Conservation (phyloP, 2,113 vertebrate genomes). For the Synodontis membranacea region DNA sequence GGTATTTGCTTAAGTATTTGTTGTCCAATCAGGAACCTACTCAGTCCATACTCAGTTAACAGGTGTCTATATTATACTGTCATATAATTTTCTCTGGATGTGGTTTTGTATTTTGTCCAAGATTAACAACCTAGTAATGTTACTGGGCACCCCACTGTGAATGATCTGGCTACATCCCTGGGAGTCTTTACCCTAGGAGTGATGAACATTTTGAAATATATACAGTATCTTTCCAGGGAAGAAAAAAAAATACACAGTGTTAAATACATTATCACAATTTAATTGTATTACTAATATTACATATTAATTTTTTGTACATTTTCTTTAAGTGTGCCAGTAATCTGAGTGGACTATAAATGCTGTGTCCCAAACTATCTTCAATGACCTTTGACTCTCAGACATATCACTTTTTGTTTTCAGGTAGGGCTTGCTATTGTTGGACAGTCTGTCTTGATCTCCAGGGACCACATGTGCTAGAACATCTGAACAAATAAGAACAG, state of each 20-base stretch:
- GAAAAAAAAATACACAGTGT: not conserved
- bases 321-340: not conserved
- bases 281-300: not conserved
- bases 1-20: too few relatives aligned
- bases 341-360: not conserved
- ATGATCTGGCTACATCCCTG: not conserved
- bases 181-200: not conserved
- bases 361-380: not conserved
- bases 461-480: constrained; percentile 10
- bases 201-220: not conserved
- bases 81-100: not conserved
- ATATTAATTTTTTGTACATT: not conserved
- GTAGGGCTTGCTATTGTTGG: constrained; percentile 38
- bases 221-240: not conserved
- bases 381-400: constrained; percentile 38
- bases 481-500: constrained; percentile 12
- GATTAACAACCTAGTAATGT: not conserved
- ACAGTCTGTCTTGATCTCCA: not conserved
- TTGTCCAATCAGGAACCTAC: not conserved
- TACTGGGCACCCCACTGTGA: not conserved
- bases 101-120: not conserved
- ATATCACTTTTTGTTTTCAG: constrained; percentile 61
- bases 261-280: not conserved
- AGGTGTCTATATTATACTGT: not conserved
- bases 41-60: not conserved